Evolutionary conservation across 2,113 vertebrate species (phyloP).

Genomic region (Marmota flaviventris): DNA sequence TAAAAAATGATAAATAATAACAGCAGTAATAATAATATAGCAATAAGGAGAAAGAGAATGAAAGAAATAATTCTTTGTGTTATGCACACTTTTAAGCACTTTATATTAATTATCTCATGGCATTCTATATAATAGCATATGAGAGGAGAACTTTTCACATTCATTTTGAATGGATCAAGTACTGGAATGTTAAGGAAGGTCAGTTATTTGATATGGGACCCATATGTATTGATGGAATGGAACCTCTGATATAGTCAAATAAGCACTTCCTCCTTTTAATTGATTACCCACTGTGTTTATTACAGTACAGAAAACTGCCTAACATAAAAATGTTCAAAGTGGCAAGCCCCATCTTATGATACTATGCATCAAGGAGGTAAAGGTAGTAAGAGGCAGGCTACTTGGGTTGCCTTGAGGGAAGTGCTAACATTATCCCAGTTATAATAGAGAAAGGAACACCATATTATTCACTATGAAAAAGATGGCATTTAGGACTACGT

Average conservation of each 20-base stretch:
- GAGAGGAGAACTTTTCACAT: background rate
- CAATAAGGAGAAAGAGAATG: background rate
- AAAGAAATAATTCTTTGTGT: background rate
- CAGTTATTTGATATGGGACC: background rate
- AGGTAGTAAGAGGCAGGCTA: accelerated
- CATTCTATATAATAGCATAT: background rate
- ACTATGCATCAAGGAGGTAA: background rate
- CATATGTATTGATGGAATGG: background rate
- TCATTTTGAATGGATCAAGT: background rate
- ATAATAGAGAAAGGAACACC: background rate
- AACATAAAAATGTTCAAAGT: background rate
- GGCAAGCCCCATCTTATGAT: background rate
- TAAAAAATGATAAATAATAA: background rate
- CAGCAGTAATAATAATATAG: background rate
- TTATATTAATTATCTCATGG: background rate
- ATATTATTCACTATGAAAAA: background rate
- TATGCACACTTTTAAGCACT: background rate
- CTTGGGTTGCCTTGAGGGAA: background rate
- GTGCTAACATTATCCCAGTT: background rate
- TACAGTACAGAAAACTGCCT: too few species aligned
- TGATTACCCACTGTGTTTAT: background rate
- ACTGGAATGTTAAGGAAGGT: background rate
- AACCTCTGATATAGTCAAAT: background rate
- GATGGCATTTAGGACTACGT: background rate
- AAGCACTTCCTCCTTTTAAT: background rate